Evolutionary conservation across 1,140 invertebrate genomes (phyloP).

Genomic region (Chrysopa pallens): DNA sequence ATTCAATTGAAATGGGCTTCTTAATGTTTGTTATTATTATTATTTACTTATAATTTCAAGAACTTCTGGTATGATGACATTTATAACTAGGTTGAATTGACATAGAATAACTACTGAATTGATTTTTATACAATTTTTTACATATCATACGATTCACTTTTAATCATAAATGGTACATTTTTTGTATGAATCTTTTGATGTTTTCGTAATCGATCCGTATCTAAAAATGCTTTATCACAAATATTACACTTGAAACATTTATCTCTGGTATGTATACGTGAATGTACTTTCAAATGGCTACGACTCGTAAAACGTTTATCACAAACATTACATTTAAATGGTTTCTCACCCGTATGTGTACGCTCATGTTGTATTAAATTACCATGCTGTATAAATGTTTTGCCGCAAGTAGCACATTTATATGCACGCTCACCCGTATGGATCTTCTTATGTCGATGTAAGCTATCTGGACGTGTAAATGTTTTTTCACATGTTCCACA

Average conservation of each 20-base stretch:
- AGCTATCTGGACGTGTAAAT: no score
- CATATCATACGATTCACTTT: no score
- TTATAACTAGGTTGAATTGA: no score
- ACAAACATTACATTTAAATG: slow-evolving; percentile 44
- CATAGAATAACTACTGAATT: no score
- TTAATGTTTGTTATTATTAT: no score
- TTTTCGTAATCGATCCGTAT: slow-evolving; percentile 21
- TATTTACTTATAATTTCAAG: no score
- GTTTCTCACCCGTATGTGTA: slow-evolving; percentile 74
- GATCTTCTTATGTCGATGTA: slow-evolving; percentile 27
- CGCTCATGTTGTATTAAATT: slow-evolving; percentile 69
- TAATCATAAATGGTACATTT: no score
- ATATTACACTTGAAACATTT: slow-evolving; percentile 38
- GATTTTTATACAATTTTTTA: no score
- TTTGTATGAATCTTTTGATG: slow-evolving; percentile 12
- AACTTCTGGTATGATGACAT: no score
- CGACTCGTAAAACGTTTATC: slow-evolving; percentile 28
- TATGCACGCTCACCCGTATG: slow-evolving; percentile 41
- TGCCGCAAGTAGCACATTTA: slow-evolving; percentile 39
- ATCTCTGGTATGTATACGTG: slow-evolving; percentile 40
- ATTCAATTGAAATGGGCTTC: no score
- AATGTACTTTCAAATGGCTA: slow-evolving; percentile 20
- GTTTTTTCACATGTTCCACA: no score
- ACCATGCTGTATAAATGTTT: slow-evolving; percentile 53
- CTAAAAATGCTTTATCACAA: slow-evolving; percentile 25